Base-by-base conservation (phyloP, 1,140 invertebrate species). In the Drosophila lacertosa region DNA sequence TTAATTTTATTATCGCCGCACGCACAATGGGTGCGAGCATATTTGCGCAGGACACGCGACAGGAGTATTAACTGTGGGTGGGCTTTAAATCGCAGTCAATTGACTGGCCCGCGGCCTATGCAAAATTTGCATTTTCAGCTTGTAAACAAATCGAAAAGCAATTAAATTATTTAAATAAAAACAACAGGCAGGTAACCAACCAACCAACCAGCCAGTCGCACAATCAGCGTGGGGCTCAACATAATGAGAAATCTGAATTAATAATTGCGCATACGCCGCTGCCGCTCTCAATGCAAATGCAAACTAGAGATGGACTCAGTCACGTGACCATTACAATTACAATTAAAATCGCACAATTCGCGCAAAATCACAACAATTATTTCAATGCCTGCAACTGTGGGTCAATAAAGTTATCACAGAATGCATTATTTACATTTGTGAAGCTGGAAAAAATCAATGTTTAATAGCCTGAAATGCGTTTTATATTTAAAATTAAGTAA, bases 121-220 rank as follows among this genome's bases (percentile, higher is more conserved):
- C 69, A 65, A 63, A 82, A 86, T 86, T 86, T 88, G 82, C 82
- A 86, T 86, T 86, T 84, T 66, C 77, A 75, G 66, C 82, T 77
- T 86, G 82, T 86, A 86, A 88, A 86, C 82, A 88, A 86, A 86
- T 86, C 77, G 82, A 86, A 86, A 86, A 86, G 82, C 82, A 86
- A 86, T 86, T 86, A 86, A 86, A 86, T 86, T 82, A 86, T 86
- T 86, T 77, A 86, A 86, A 86, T 82, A 82, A 82, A 86, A 86
- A 82, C 77, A 88, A 88, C 79, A 67, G 40, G 48, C 65, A 57
- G 66, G 15, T 11, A 40, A 20, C 45, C 45, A 18, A 32, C 16
- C 50, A 35, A 42, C 77, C 77, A 81, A 82, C 77, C 71, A 77
- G 45, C 74, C 45, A 18, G 37, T 24, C 50, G 44, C 48, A 82